phyloP scores from a whole-genome alignment of 2,888 invertebrate species.

The Neoascia interrupta region DNA sequence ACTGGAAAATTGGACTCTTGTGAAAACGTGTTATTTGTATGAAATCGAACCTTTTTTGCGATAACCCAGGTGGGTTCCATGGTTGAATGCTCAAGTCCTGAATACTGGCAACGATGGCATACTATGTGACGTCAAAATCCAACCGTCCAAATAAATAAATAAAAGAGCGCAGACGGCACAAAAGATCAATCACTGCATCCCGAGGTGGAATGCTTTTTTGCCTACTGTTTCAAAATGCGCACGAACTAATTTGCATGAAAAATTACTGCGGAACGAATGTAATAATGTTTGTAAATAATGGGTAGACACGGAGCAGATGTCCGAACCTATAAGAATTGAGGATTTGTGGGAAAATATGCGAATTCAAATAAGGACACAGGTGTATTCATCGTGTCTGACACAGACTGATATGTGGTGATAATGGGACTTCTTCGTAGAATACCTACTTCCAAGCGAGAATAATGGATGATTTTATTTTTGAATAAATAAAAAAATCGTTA shows the following conservation, averaged over 20 bases:
- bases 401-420: constrained; percentile 20
- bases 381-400: constrained; percentile 2
- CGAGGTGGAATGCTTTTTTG: neutral
- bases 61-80: neutral
- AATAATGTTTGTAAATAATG: constrained; percentile 34
- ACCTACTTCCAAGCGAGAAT: neutral
- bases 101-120: neutral
- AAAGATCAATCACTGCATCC: constrained; percentile 21
- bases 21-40: neutral
- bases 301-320: neutral
- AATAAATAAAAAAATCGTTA: neutral
- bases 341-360: neutral
- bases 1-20: constrained; percentile 22
- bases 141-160: constrained; percentile 20
- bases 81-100: constrained; percentile 4
- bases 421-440: neutral
- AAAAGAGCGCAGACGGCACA: neutral
- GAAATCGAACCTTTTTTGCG: neutral
- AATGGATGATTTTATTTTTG: neutral
- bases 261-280: constrained; percentile 1
- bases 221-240: neutral
- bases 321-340: constrained; percentile 5
- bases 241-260: constrained; percentile 21
- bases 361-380: constrained; percentile 6
- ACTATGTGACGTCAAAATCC: constrained; percentile 14